Evolutionary conservation across 2,113 vertebrate species (phyloP).

Genomic region (Notothenia rossii): DNA sequence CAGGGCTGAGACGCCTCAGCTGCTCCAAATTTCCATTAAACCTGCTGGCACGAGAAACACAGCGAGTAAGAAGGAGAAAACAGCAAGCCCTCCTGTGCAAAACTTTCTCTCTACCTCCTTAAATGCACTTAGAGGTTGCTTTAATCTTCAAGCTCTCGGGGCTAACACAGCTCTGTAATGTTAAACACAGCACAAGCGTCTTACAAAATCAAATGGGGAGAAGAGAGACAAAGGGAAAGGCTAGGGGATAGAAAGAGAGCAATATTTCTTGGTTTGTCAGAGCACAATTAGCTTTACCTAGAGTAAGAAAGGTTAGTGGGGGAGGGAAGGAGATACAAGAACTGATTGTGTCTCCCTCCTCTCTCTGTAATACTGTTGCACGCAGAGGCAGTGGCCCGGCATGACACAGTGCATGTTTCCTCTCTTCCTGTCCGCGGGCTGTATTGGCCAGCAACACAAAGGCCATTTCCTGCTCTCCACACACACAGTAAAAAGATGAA

Average conservation of each 20-base stretch:
- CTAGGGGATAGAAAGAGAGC: neutral
- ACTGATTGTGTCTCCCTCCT: conserved; percentile 13
- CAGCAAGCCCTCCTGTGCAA: conserved; percentile 51
- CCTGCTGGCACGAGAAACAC: conserved; percentile 32
- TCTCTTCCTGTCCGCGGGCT: conserved; percentile 64
- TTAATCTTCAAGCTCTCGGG: conserved; percentile 89
- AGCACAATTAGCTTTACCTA: neutral
- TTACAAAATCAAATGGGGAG: conserved; percentile 73
- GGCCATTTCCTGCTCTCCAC: conserved; percentile 71
- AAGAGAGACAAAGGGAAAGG: conserved; percentile 15
- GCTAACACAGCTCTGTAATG: conserved; percentile 83
- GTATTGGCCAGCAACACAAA: conserved; percentile 61
- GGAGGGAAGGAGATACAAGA: conserved; percentile 19
- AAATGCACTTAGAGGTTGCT: conserved; percentile 82
- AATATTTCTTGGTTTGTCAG: neutral
- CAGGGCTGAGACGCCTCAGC: conserved; percentile 65
- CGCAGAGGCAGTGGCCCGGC: conserved; percentile 40
- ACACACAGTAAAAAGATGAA: conserved; percentile 61
- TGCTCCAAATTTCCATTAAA: conserved; percentile 84
- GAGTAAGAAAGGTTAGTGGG: conserved; percentile 9
- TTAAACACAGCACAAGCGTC: conserved; percentile 68
- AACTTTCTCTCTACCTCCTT: conserved; percentile 81
- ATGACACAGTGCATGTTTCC: conserved; percentile 50
- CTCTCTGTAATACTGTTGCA: conserved; percentile 38
- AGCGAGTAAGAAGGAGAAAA: conserved; percentile 13